Percentiles rank a stretch among this genome's conserved stretches.
These are phyloP conservation scores for Bicyclus anynana DNA, from an alignment of 1,140 invertebrate species.

Conservation along the genomic window DNA sequence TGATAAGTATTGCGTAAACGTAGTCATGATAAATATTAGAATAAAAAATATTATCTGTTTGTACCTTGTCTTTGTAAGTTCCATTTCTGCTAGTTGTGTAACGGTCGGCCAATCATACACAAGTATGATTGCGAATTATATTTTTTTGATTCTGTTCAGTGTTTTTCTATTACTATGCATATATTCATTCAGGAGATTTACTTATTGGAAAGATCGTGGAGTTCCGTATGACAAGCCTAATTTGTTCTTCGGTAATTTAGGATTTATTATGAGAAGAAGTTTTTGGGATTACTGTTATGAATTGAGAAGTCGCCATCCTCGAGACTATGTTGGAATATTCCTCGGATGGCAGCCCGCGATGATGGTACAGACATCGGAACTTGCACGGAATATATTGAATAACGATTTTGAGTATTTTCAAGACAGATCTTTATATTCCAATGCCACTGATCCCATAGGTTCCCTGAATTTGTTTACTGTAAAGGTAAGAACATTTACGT, in stretches of 20 bases:
- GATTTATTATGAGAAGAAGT: conserved; percentile 47
- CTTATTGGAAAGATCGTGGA: conserved; percentile 45
- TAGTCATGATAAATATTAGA: background rate
- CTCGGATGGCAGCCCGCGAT: conserved; percentile 44
- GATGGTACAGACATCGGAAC: conserved; percentile 47
- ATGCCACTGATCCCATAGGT: conserved; percentile 48
- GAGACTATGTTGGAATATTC: conserved; percentile 47
- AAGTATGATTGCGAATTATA: conserved; percentile 1
- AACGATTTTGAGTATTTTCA: conserved; percentile 51
- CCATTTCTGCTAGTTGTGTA: background rate
- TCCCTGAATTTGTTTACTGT: conserved; percentile 55
- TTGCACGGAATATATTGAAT: conserved; percentile 41
- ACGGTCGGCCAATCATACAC: background rate
- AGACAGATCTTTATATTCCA: conserved; percentile 44
- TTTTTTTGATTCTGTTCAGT: background rate
- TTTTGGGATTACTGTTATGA: conserved; percentile 42
- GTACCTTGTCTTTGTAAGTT: background rate
- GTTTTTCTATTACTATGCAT: conserved; percentile 9
- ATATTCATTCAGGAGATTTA: conserved; percentile 24
- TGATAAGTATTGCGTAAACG: background rate
- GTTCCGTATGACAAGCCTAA: conserved; percentile 42
- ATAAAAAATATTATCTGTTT: background rate
- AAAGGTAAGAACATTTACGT: conserved; percentile 41
- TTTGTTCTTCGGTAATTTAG: conserved; percentile 40
- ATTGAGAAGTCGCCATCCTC: conserved; percentile 35